These are phyloP conservation scores for Perdita meconis DNA, from an alignment of 2,888 invertebrate genomes.

Conservation along the genomic window DNA sequence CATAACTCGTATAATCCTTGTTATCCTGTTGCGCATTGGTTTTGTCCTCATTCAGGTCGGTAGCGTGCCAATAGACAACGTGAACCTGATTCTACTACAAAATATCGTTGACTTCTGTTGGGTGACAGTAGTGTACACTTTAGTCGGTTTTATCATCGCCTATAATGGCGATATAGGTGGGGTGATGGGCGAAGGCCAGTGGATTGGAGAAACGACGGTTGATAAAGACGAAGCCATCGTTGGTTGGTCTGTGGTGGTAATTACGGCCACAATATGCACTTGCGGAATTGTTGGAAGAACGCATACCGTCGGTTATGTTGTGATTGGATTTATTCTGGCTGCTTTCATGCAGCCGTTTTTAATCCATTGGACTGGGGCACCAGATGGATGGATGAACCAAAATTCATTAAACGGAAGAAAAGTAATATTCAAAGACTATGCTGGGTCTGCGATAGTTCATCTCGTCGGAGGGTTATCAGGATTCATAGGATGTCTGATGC, in stretches of 20 bases:
- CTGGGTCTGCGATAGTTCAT: conserved; percentile 79
- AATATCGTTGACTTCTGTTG: conserved; percentile 80
- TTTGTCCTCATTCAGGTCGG: conserved; percentile 80
- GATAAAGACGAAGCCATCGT: conserved; percentile 72
- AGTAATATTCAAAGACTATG: conserved; percentile 78
- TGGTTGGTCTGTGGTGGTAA: conserved; percentile 79
- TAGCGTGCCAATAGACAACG: conserved; percentile 80
- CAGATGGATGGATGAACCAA: conserved; percentile 79
- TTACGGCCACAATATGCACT: conserved; percentile 80
- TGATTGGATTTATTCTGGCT: conserved; percentile 73
- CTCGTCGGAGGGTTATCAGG: conserved; percentile 78
- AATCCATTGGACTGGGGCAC: conserved; percentile 82
- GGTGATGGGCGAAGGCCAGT: conserved; percentile 73
- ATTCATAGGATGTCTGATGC: conserved; percentile 76
- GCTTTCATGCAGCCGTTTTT: conserved; percentile 78
- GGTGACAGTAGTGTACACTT: conserved; percentile 75
- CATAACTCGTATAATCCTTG: conserved; percentile 61
- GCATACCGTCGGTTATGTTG: conserved; percentile 73
- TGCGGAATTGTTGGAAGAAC: conserved; percentile 78
- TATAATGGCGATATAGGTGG: conserved; percentile 75
- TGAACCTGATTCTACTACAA: conserved; percentile 80
- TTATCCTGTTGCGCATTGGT: conserved; percentile 78
- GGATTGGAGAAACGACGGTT: conserved; percentile 70
- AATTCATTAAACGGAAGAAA: conserved; percentile 62
- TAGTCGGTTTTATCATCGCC: conserved; percentile 78